Evolutionary conservation across 2,797 vertebrate genomes (phyloP).

Genomic region (Eospalax fontanierii): DNA sequence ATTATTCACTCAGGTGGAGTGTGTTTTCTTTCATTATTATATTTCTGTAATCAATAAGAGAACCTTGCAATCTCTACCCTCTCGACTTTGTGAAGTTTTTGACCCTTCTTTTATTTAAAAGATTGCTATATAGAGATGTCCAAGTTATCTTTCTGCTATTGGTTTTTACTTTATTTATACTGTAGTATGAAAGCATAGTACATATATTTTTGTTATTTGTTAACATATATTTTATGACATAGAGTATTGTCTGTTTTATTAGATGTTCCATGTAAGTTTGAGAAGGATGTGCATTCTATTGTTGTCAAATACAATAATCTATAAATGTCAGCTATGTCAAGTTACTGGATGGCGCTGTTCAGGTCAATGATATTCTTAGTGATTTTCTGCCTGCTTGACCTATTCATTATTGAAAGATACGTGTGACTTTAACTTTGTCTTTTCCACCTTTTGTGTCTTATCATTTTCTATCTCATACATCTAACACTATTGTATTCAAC

Average conservation of each 20-base stretch:
- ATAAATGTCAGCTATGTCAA: slow-evolving; percentile 18
- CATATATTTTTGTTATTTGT: not conserved
- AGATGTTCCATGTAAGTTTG: not conserved
- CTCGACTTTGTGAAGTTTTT: too few species aligned
- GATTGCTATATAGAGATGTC: not conserved
- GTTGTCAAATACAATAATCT: not conserved
- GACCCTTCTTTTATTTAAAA: not conserved
- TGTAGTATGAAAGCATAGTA: not conserved
- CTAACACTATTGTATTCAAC: not conserved
- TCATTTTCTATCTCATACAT: not conserved
- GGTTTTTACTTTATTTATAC: slow-evolving; percentile 44
- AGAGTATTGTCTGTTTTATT: not conserved
- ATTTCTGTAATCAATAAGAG: too few species aligned
- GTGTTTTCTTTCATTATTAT: too few species aligned
- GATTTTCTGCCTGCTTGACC: slow-evolving; percentile 54
- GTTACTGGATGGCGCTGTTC: slow-evolving; percentile 43
- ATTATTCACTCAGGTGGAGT: too few species aligned
- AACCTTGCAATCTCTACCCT: too few species aligned
- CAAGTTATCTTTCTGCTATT: not conserved
- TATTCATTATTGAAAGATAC: slow-evolving; percentile 14
- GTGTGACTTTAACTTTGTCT: not conserved
- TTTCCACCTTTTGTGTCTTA: slow-evolving; percentile 1
- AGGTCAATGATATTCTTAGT: slow-evolving; percentile 41
- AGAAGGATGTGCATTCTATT: slow-evolving; percentile 38
- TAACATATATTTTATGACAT: not conserved